Evolutionary conservation across 1,140 invertebrate genomes (phyloP), one percentile per base, ranked within the genome.

Genomic region (Drosophila sproati): DNA sequence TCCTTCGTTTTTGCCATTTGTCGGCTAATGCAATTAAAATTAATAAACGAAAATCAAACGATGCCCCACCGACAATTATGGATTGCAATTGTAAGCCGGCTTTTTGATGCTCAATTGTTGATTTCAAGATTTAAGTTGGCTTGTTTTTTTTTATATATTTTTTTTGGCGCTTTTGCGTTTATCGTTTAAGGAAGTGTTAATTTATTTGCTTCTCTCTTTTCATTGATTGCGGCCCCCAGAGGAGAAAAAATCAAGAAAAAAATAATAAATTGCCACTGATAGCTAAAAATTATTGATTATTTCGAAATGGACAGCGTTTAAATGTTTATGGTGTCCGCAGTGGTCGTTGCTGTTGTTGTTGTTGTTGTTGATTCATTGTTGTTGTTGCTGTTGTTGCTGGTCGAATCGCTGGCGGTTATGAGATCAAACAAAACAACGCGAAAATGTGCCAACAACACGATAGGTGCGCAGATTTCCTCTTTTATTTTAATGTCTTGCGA

Each of bases 101-200:
- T 3, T 60, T 64, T 56, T 66, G 52, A 55, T 66, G 62, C 34
- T 45, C 51, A 55, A 47, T 45, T 55, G 62, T 29, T 66, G 50
- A 69, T 70, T 68, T 68, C 60, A 39, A 6, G 39, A 20, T 20
- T 20, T 20, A 1, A 20, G 20, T 20, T 20, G 20, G 20, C 20
- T 20, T 1, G 5, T 34, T 68, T 80, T 70, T 67, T 61, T 81
- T 78, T 62, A 50, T 71, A 56, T 67, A 77, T 57, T 79, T 51
- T 79, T 61, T 74, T 74, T 43, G 54, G 39, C 20, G 57, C 62
- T 70, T 59, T 66, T 57, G 76, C 73, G 76, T 87, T 89, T 89
- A 89, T 89, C 85, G 85, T 89, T 89, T 89, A 89, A 89, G 85
- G 85, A 89, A 89, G 85, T 89, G 85, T 89, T 89, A 89, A 89